These are phyloP conservation scores for Eulemur mongoz DNA, from an alignment of 2,797 vertebrate genomes.

Conservation along the genomic window DNA sequence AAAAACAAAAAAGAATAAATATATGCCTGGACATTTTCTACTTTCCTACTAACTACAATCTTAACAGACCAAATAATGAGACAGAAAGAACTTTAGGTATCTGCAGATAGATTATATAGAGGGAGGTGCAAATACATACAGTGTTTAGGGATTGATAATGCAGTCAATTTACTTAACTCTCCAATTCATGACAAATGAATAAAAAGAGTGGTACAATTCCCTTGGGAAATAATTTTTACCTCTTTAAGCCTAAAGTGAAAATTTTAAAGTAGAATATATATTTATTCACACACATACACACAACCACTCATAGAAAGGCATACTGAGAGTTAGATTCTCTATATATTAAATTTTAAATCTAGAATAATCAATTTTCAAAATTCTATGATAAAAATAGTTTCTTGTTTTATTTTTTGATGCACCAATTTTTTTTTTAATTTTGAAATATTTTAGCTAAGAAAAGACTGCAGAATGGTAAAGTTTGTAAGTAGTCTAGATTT, in stretches of 20 bases:
- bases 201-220: neutral
- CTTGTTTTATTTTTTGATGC: neutral
- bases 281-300: neutral
- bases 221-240: neutral
- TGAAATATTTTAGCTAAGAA: conserved; percentile 33
- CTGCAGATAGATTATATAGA: neutral
- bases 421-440: neutral
- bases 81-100: neutral
- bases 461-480: neutral
- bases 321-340: neutral
- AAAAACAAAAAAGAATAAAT: neutral
- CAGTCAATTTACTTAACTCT: neutral
- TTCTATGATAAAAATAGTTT: neutral
- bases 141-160: neutral
- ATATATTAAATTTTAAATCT: neutral
- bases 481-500: neutral
- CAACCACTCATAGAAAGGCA: neutral
- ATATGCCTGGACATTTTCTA: neutral
- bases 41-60: neutral
- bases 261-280: neutral
- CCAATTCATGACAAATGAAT: neutral
- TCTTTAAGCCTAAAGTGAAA: neutral
- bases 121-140: neutral
- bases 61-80: neutral
- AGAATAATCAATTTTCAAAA: neutral